phyloP scores from a whole-genome alignment of 1,140 invertebrate genomes.

The Oedothorax gibbosus region DNA sequence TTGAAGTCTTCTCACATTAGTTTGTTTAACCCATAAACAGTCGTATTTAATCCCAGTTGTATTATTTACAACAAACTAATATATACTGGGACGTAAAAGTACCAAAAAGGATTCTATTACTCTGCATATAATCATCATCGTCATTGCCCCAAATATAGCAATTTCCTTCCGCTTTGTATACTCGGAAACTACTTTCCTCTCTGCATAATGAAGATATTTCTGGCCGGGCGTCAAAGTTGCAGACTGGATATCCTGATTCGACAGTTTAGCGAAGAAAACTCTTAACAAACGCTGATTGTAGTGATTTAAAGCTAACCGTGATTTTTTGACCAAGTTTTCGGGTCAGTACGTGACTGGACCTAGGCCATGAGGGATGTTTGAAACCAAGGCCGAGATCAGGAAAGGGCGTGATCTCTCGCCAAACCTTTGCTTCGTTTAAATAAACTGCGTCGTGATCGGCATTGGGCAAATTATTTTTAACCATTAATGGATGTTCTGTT shows the following conservation, averaged over 20 bases:
- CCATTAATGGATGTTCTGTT: slow-evolving; percentile 9
- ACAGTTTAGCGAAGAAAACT: slow-evolving; percentile 26
- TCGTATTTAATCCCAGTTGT: no score
- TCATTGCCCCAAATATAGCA: no score
- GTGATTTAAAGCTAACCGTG: slow-evolving; percentile 48
- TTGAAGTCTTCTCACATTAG: no score
- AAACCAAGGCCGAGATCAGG: slow-evolving; percentile 49
- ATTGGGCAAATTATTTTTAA: slow-evolving; percentile 5
- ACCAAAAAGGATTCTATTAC: no score
- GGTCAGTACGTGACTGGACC: slow-evolving; percentile 47
- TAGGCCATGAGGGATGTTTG: slow-evolving; percentile 45
- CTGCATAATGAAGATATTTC: slow-evolving; percentile 34
- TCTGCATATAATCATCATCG: no score
- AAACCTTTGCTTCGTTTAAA: slow-evolving; percentile 40
- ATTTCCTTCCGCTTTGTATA: no score
- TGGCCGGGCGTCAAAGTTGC: slow-evolving; percentile 2
- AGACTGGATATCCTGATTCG: slow-evolving; percentile 38
- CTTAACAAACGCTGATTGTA: slow-evolving; percentile 51
- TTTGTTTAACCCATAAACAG: no score
- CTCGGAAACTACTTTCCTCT: no score
- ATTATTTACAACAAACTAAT: no score
- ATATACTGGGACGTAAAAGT: no score
- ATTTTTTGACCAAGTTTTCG: slow-evolving; percentile 50
- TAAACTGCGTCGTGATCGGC: slow-evolving; percentile 48
- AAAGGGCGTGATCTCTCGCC: slow-evolving; percentile 45